Base-by-base conservation (phyloP, 2,888 invertebrate genomes). In the Melolontha melolontha region DNA sequence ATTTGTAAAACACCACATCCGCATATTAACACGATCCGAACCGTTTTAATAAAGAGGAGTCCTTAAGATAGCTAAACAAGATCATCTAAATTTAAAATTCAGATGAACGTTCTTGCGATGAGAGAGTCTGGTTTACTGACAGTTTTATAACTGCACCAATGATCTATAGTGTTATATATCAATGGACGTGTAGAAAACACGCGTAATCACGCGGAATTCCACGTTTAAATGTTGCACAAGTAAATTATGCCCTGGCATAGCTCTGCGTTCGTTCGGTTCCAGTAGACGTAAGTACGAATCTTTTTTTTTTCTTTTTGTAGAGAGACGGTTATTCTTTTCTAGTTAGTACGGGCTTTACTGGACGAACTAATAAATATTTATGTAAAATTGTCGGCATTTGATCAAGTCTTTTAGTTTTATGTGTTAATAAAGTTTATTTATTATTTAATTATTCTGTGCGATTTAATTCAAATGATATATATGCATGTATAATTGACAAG, bases 201-300 rank as follows among this genome's bases (percentile, higher is more conserved):
- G 52, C 52, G 64, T 52, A 52, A 64, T 64, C 64, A 64, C 50
- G 64, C 64, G 52, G 64, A 64, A 64, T 64, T 64, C 52, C 64
- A 64, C 64, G 42, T 64, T 42, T 64, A 59, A 59, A 59, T 29
- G 59, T 29, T 29, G 10, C 59, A 59, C 59, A 34, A 42, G 44
- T 59, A 59, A 59, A 59, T 59, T 59, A 59, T 59, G 10, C 59
- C 29, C 14, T 40, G 44, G 59, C 59, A 29, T 59, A 27, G 8
- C 44, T 44, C 27, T 44, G 8, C 44, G 12, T 12, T 59, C 44
- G n/a, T n/a, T 29, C 27, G 29, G 44, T 34, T 14, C 29, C 11
- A 10, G 29, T 14, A 16, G 22, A 40, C 27, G 44, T 44, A 14
- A 14, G 10, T 47, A 34, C 22, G 5, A 11, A 7, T 1, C 14